These are phyloP conservation scores for Virgularia gustaviana DNA, from an alignment of 92 coral and sea anemone genomes.

Conservation along the genomic window DNA sequence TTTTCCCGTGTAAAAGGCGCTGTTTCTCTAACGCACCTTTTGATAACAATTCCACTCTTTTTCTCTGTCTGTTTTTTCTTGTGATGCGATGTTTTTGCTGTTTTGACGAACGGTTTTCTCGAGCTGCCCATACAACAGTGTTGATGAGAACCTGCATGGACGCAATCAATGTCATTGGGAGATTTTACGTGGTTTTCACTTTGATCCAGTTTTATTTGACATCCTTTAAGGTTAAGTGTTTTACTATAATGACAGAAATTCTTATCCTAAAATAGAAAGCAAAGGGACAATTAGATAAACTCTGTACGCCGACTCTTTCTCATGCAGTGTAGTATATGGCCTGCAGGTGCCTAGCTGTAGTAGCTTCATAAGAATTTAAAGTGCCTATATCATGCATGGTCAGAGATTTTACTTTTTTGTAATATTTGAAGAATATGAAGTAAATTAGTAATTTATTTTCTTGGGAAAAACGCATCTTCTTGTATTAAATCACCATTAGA, in stretches of 20 bases:
- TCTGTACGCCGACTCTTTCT: too few species aligned
- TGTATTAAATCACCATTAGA: too few species aligned
- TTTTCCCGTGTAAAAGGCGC: too few species aligned
- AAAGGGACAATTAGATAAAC: not conserved
- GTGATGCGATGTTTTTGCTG: not conserved
- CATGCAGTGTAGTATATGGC: too few species aligned
- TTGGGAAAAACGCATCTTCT: too few species aligned
- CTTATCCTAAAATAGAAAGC: not conserved
- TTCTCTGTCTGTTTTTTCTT: not conserved
- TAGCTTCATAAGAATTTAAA: too few species aligned
- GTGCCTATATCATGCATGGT: too few species aligned
- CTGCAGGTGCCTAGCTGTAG: too few species aligned
- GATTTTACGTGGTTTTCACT: not conserved
- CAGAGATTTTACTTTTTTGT: too few species aligned
- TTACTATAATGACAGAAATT: slow-evolving; percentile 1
- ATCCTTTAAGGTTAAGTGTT: slow-evolving; percentile 24
- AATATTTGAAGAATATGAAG: too few species aligned
- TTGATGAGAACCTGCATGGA: not conserved
- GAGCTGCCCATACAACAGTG: not conserved
- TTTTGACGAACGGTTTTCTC: not conserved
- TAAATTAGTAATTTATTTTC: too few species aligned
- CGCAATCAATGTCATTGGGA: not conserved
- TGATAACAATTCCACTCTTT: slow-evolving; percentile 2
- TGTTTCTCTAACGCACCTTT: slow-evolving; percentile 24
- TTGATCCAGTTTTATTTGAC: slow-evolving; percentile 21